A percentile compares a stretch with the other conserved stretches of the same genome.
phyloP scores from a whole-genome alignment of 2,113 vertebrate species.

The Melanocharis versteri region DNA sequence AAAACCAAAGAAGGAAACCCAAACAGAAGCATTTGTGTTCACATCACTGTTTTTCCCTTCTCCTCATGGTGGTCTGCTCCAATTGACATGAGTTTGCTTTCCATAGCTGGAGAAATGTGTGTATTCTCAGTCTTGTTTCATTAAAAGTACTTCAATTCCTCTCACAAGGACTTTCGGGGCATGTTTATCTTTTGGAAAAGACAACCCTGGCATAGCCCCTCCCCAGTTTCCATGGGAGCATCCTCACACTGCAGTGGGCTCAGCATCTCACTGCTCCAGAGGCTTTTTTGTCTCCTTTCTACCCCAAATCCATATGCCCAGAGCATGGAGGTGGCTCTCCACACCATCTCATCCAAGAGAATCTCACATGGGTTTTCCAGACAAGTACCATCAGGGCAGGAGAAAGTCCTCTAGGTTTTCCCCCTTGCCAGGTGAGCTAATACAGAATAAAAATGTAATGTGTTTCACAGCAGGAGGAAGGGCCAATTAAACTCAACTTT shows the following conservation, averaged over 20 bases:
- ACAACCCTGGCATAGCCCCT: background rate
- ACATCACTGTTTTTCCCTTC: background rate
- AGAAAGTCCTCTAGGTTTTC: background rate
- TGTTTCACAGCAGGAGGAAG: background rate
- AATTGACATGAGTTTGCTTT: background rate
- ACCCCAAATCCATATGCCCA: background rate
- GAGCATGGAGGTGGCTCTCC: background rate
- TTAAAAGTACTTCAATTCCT: conserved; percentile 16
- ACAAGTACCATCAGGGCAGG: background rate
- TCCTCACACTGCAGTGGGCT: background rate
- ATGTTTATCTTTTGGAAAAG: background rate
- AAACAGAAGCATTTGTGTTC: background rate
- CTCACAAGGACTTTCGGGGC: background rate
- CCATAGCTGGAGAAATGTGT: background rate
- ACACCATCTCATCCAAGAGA: background rate
- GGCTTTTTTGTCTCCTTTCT: background rate
- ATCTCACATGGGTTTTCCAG: background rate
- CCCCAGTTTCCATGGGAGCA: background rate
- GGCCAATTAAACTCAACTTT: background rate
- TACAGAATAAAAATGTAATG: background rate
- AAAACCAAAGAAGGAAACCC: conserved; percentile 16
- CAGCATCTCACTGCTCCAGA: background rate
- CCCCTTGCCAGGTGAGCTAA: background rate
- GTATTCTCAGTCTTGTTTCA: background rate
- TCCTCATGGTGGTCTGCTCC: background rate